Evolutionary conservation across 37 sponge, comb jelly and placozoan genomes (phyloP), one percentile per base, ranked within the genome.

Genomic region (Geodia barretti): DNA sequence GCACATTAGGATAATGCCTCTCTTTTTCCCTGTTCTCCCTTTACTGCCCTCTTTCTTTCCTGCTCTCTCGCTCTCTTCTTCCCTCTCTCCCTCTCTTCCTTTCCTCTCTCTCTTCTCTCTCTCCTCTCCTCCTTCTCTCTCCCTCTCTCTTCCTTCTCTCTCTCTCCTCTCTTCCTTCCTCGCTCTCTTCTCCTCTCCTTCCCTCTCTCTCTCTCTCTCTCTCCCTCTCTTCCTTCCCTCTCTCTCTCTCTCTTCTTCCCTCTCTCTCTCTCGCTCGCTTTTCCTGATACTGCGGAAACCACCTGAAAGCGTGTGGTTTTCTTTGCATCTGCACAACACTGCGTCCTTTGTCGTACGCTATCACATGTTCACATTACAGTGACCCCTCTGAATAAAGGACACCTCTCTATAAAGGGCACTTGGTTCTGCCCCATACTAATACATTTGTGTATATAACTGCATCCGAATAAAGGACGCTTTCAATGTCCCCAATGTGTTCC

Each of bases 301-400:
- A 73, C 4, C 92, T 88, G 3, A 88, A 92, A 70, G 87, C 88
- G 62, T 92, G 92, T 75, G 60, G 87, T 32, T 3, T n/a, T 64
- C 65, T 19, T n/a, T 64, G 5, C 65, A 5, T 26, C 30, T 14
- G 26, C 14, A 20, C 31, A 1, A 4, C 41, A 20, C 39, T 54
- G 26, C 32, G 2, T 29, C 60, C 29, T 33, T 30, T 47, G 7
- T 47, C 11, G 54, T 47, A 14, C 7, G 54, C n/a, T n/a, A n/a
- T n/a, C n/a, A n/a, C n/a, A n/a, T n/a, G n/a, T n/a, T n/a, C n/a
- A n/a, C n/a, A n/a, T n/a, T n/a, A n/a, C n/a, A n/a, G n/a, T n/a
- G n/a, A n/a, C n/a, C n/a, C n/a, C n/a, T n/a, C n/a, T n/a, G n/a
- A n/a, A n/a, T n/a, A n/a, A n/a, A n/a, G n/a, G n/a, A n/a, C n/a